These are phyloP conservation scores for Drymonia ruficornis DNA, from an alignment of 2,888 invertebrate genomes.

Conservation along the genomic window DNA sequence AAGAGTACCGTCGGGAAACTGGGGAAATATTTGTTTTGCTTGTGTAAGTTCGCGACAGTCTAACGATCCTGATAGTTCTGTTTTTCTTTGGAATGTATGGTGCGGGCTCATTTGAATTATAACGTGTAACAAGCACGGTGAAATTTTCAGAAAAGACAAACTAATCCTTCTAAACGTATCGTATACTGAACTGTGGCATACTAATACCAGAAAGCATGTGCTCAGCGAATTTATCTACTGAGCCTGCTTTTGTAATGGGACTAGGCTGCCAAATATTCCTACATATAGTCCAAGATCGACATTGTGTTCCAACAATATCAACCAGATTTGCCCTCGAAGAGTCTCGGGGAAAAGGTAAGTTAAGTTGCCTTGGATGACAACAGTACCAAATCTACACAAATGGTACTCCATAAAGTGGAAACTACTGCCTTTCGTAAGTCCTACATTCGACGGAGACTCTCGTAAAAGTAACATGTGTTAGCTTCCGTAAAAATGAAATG, in stretches of 20 bases:
- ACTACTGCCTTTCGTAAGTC: conserved; percentile 15
- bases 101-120: not conserved
- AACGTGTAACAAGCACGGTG: not conserved
- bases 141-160: too few species aligned
- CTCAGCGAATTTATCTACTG: too few species aligned
- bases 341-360: too few species aligned
- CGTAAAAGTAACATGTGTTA: conserved; percentile 27
- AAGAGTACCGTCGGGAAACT: conserved; percentile 13
- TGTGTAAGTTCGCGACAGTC: conserved; percentile 12
- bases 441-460: conserved; percentile 24
- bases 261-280: too few species aligned
- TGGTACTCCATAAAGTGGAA: conserved; percentile 25
- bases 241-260: too few species aligned
- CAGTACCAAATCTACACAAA: not conserved
- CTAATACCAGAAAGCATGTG: too few species aligned
- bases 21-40: conserved; percentile 25
- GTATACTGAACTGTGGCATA: too few species aligned
- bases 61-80: conserved; percentile 9
- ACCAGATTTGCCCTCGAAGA: too few species aligned
- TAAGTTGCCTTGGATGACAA: too few species aligned
- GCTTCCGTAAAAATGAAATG: conserved; percentile 26
- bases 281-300: too few species aligned
- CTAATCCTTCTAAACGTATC: too few species aligned
- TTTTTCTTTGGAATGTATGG: conserved; percentile 14
- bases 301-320: too few species aligned